Evolutionary conservation across 2,113 vertebrate species (phyloP).

Genomic region (Aegypius monachus): DNA sequence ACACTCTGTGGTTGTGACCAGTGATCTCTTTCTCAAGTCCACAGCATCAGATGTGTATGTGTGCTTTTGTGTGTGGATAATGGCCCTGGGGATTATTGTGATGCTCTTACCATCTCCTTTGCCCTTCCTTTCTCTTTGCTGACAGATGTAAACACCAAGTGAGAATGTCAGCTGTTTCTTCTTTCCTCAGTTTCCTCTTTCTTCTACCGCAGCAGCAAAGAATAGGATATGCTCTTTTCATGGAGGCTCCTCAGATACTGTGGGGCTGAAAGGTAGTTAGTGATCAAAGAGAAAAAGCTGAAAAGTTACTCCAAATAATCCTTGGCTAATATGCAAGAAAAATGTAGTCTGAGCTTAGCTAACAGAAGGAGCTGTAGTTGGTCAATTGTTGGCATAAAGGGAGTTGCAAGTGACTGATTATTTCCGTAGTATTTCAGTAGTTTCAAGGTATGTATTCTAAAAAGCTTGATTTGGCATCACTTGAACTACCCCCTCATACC

Average conservation of each 20-base stretch:
- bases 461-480: not conserved
- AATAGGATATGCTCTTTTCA: not conserved
- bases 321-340: not conserved
- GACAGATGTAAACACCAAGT: not conserved
- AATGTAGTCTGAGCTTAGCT: not conserved
- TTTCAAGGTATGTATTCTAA: not conserved
- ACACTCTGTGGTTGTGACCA: not conserved
- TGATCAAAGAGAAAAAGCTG: not conserved
- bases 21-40: not conserved
- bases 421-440: not conserved
- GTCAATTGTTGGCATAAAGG: not conserved
- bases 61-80: not conserved
- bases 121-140: not conserved
- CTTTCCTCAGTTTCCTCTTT: not conserved
- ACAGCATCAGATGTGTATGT: not conserved
- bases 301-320: not conserved
- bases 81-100: not conserved
- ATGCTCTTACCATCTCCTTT: not conserved
- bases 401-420: not conserved
- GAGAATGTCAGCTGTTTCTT: not conserved
- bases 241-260: not conserved
- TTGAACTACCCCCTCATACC: not conserved
- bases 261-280: not conserved
- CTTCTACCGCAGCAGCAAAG: not conserved
- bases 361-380: not conserved